Base-by-base conservation (phyloP, 1,140 invertebrate genomes). In the Bombus fervidus region DNA sequence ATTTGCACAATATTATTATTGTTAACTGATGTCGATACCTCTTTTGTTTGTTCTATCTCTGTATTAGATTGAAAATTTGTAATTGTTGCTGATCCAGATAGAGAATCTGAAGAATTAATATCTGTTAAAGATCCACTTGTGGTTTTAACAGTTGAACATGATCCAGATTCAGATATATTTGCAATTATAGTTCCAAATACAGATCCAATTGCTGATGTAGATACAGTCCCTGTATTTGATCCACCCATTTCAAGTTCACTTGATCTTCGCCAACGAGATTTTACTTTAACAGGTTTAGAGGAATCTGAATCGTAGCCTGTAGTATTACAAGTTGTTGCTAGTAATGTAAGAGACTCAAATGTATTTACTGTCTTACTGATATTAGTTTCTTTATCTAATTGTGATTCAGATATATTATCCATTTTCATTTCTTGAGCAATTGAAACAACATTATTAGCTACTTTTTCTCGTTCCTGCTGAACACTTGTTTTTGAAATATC, bases 261-360 rank as follows among this genome's bases (percentile, higher is more conserved):
- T 2, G 97, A 97, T 85, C 97, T 94, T 74, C 98, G 94, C 98
- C 98, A 98, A 41, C 98, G 95, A 10, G 98, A 98, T 93, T 98
- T 98, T 0, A 98, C 97, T 95, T 98, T 98, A 12, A 98, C 97
- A 4, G 97, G 97, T 95, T 97, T 97, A 64, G 96, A 96, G 10
- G 94, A 93, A 62, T 96, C 96, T 34, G 94, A 94, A 84, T 95
- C 94, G 53, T 95, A 95, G 39, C 94, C 94, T 25, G 92, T 91
- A 28, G 85, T 83, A 59, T 86, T 89, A 25, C 83, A 91, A 72
- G 57, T 80, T n/a, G 91, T 62, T 34, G 87, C 81, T 28, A 91
- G 78, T 9, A 92, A 87, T 3, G 92, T 89, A 22, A 89, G 81
- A 41, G 90, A 91, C 59, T 95, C 93, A 34, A 90, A 83, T 0